Evolutionary conservation across 1,140 invertebrate species (phyloP).

Genomic region (Spodoptera frugiperda): DNA sequence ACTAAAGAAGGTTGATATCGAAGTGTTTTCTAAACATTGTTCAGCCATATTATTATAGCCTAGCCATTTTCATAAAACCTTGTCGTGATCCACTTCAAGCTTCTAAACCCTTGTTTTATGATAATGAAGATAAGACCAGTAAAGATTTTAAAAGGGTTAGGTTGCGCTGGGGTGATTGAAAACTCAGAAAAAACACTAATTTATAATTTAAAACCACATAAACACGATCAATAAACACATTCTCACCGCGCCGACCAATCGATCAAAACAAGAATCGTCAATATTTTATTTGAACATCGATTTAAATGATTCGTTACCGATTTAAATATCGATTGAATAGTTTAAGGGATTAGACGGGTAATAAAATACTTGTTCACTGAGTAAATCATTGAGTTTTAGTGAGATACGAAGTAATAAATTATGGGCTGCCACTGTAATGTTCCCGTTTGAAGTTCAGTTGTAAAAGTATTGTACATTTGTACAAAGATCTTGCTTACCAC

Average conservation of each 20-base stretch:
- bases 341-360: constrained; percentile 8
- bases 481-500: not conserved
- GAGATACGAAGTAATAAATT: constrained; percentile 20
- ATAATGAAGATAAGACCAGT: no score
- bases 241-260: not conserved
- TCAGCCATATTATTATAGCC: no score
- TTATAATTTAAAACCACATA: no score
- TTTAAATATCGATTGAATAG: constrained; percentile 8
- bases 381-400: constrained; percentile 31
- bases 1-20: no score
- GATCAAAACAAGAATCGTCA: not conserved
- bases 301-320: constrained; percentile 1
- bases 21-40: no score
- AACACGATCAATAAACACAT: not conserved
- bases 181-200: no score
- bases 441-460: constrained; percentile 35
- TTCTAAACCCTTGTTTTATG: no score
- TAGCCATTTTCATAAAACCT: no score
- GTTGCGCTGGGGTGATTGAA: no score
- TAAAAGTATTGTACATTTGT: constrained; percentile 18
- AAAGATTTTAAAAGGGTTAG: no score
- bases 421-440: not conserved
- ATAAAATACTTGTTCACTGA: constrained; percentile 6
- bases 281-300: not conserved
- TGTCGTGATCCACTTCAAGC: no score